Conservation (phyloP, 2,797 vertebrate species). For the Typhlichthys subterraneus region DNA sequence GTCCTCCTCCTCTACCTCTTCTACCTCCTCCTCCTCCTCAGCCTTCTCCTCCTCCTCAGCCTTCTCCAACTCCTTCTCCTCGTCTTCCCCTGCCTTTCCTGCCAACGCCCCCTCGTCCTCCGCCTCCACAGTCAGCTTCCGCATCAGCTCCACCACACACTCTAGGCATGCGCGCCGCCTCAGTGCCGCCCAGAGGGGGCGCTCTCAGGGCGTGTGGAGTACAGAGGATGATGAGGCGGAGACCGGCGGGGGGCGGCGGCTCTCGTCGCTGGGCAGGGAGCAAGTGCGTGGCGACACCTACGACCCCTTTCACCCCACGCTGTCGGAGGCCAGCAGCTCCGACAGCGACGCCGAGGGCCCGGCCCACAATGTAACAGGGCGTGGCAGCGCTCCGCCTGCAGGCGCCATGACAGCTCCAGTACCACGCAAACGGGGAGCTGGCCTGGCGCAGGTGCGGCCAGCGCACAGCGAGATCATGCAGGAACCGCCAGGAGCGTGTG, state of each 20-base stretch:
- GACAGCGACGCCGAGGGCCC: conserved; percentile 60
- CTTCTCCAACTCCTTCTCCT: conserved; percentile 70
- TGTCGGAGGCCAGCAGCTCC: conserved; percentile 87
- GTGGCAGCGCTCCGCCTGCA: conserved; percentile 10
- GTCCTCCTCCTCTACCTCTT: conserved; percentile 49
- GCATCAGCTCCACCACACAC: conserved; percentile 90
- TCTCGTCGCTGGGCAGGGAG: conserved; percentile 70
- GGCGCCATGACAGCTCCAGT: conserved; percentile 16
- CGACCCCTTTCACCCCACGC: conserved; percentile 94
- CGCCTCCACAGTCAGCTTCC: conserved; percentile 86
- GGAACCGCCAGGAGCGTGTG: conserved; percentile 26
- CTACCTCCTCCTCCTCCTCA: conserved; percentile 48
- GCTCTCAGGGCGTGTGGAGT: conserved; percentile 70
- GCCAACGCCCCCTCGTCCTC: conserved; percentile 59
- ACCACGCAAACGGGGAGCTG: conserved; percentile 18
- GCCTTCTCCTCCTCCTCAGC: conserved; percentile 53
- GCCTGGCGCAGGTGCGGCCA: conserved; percentile 52
- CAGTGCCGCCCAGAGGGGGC: conserved; percentile 53
- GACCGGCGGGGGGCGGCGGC: conserved; percentile 62
- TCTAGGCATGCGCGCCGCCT: conserved; percentile 79
- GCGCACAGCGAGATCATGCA: conserved; percentile 34
- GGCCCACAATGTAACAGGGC: conserved; percentile 8
- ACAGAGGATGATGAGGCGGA: conserved; percentile 72
- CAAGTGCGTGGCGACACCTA: conserved; percentile 85
- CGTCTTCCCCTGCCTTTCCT: conserved; percentile 47